A percentile compares a stretch with the other conserved stretches of the same genome.
These are phyloP conservation scores for Hyalella azteca DNA, from an alignment of 2,888 invertebrate species.

Conservation along the genomic window DNA sequence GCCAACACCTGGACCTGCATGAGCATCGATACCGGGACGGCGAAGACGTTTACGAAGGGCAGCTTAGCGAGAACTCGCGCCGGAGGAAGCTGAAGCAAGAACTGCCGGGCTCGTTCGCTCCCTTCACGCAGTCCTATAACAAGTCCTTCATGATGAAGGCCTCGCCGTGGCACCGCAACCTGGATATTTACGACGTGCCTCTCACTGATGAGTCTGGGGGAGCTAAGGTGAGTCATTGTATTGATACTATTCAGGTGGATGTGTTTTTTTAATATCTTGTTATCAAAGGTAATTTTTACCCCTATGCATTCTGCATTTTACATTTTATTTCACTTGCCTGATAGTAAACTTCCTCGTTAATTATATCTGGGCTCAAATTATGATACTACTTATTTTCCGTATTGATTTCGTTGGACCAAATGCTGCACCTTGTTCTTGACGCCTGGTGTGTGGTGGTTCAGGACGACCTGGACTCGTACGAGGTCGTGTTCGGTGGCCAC, in stretches of 20 bases:
- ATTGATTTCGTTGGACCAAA: too few species aligned
- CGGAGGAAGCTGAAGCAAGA: background rate
- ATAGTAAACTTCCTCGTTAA: too few species aligned
- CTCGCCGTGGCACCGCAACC: background rate
- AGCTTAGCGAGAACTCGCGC: background rate
- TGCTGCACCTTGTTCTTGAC: too few species aligned
- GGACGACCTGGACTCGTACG: slow-evolving; percentile 7
- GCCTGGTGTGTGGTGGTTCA: background rate
- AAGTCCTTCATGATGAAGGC: background rate
- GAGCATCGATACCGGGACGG: background rate
- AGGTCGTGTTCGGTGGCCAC: slow-evolving; percentile 10
- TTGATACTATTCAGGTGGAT: too few species aligned
- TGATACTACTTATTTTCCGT: too few species aligned
- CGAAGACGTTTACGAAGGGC: background rate
- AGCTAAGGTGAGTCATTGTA: background rate
- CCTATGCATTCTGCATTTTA: too few species aligned
- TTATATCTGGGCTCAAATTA: too few species aligned
- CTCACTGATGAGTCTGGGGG: slow-evolving; percentile 12
- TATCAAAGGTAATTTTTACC: too few species aligned
- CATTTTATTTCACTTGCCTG: too few species aligned
- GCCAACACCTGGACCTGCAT: slow-evolving; percentile 22
- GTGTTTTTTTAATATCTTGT: too few species aligned
- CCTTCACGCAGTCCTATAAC: background rate
- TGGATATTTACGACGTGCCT: slow-evolving; percentile 9
- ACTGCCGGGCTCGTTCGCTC: background rate